Base-by-base conservation (phyloP, 2,113 vertebrate species). In the Syrmaticus mikado region DNA sequence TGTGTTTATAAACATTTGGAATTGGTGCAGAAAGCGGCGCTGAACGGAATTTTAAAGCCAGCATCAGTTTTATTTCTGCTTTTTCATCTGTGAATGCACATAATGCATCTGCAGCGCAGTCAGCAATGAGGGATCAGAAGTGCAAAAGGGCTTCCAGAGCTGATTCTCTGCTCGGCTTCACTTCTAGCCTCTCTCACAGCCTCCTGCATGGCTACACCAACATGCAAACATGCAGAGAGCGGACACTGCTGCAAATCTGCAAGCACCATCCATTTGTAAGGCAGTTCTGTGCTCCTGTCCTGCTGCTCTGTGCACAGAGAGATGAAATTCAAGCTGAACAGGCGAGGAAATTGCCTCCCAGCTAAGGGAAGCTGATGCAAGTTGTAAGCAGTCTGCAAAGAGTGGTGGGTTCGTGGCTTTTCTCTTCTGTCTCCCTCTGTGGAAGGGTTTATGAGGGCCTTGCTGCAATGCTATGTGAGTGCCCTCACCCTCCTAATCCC, bases 1-100 rank as follows among this genome's bases (percentile, higher is more conserved):
- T 20, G 86, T 98, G 97, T 98, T 98, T 97, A 97, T 98, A 98
- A 98, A 97, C 98, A 98, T 96, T 97, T 79, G 30, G 96, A 97
- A 94, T 95, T 75, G 7, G 88, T 61, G 93, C 94, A 45, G 90
- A 79, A 95, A 75, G 65, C 94, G 68, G 87, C 40, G 91, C 95
- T 84, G 96, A 93, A 73, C 10, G 10, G 93, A 97, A 97, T 97
- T 85, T 70, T 92, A 95, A 91, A 94, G 90, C 40, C 52, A 2
- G 48, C 86, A 8, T 75, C 58, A 0, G 81, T 85, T 91, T 96
- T 96, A 50, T 87, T 96, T 95, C 73, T 85, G 91, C 91, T 30
- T 94, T 84, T 92, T 92, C 89, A 28, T 86, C 96, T 92, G 90
- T 92, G 84, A 96, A 91, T 89, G 64, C 87, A 30, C 50, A 24